Evolutionary conservation across 53 echinoderm and acorn worm species (phyloP), one percentile per base, ranked within the genome.

Genomic region (Luidia sarsii): DNA sequence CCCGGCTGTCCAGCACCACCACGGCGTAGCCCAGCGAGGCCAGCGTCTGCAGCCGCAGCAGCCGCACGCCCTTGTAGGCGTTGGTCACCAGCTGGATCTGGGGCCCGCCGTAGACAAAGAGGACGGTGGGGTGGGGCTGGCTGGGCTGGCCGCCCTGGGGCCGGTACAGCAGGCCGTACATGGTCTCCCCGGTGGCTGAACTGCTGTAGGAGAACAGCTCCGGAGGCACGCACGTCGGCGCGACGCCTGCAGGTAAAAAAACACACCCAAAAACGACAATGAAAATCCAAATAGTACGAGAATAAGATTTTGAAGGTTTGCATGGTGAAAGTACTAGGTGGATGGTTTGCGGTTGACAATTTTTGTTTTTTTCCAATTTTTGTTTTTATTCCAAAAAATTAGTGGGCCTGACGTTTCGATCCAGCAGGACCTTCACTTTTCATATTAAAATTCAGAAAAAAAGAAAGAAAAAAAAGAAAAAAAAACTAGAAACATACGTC

Each of bases 61-160:
- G 80, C 43, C 94, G 84, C 57, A 99, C 89, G 16, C 99, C 99
- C 53, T 93, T 94, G 85, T 91, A 94, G 20, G 99, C 81, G 57
- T 94, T 99, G 65, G 94, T 91, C 32, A 99, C 99, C 29, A 99
- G 87, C 77, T 99, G 99, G 23, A 99, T 94, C 94, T 99, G 99
- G 4, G 99, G 99, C 9, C 99, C 99, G 36, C 99, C 99, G 64
- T 99, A 99, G 48, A 94, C 94, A 80, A 94, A 99, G 37, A 94
- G 91, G 18, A 99, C 91, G 13, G 94, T 87, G 33, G 99, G 99
- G 79, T 99, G 94, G 7, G 89, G 89, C 51, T 68, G 91, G 79
- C 64, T 84, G 29, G 93, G 90, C 41, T 94, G 91, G 25, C 80
- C 39, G 79, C 87, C 83, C 82, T 68, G 61, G 22, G 99, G 99